Percentiles rank a stretch among this genome's conserved stretches.
Evolutionary conservation across 2,113 vertebrate genomes (phyloP).

Genomic region (Rattus rattus): DNA sequence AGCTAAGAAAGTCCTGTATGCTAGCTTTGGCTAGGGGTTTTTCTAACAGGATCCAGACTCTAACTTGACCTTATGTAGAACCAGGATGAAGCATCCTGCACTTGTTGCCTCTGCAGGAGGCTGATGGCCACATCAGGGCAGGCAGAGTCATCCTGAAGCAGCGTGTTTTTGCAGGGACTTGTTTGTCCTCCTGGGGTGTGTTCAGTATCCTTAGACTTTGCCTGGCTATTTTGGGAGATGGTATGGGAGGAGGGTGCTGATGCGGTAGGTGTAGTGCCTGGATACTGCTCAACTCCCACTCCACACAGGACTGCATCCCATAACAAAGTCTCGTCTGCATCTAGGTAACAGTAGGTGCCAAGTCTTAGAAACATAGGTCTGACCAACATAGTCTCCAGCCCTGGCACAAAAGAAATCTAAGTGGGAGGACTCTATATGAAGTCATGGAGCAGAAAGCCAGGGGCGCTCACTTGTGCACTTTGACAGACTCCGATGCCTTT

Average conservation of each 20-base stretch:
- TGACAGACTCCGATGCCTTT: constrained; percentile 37
- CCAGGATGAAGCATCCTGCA: neutral
- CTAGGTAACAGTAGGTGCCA: neutral
- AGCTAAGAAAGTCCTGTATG: neutral
- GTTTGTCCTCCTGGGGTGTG: neutral
- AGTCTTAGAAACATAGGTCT: neutral
- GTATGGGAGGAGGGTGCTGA: neutral
- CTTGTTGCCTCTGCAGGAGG: neutral
- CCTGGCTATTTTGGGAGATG: neutral
- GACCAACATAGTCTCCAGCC: neutral
- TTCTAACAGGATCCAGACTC: neutral
- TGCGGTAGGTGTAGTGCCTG: neutral
- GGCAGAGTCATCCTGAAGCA: neutral
- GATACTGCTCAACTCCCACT: neutral
- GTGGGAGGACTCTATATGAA: neutral
- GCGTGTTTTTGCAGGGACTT: neutral
- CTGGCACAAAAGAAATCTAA: neutral
- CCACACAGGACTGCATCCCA: too few relatives aligned
- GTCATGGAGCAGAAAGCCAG: too few relatives aligned
- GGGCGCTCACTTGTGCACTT: neutral
- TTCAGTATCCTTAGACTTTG: neutral
- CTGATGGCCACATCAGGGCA: neutral
- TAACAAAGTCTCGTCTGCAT: neutral
- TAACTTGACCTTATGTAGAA: neutral
- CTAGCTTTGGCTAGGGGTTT: neutral